Percentiles rank a stretch among this genome's conserved stretches.
These are phyloP conservation scores for Struthidea cinerea DNA, from an alignment of 2,113 vertebrate genomes.

Conservation along the genomic window DNA sequence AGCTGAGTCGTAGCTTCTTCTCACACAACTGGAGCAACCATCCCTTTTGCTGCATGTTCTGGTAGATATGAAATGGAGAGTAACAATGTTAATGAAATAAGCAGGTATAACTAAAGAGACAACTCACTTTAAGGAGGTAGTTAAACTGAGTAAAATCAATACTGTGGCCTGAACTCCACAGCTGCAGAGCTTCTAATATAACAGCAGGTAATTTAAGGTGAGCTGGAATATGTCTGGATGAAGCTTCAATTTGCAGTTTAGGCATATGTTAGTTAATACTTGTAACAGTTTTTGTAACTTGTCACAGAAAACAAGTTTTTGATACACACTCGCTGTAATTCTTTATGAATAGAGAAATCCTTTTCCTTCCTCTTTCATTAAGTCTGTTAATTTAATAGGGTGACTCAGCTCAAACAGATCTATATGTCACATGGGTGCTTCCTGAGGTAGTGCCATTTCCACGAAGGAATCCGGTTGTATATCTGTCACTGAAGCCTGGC, in stretches of 20 bases:
- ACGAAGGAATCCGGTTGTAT: not conserved
- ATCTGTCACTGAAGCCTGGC: not conserved
- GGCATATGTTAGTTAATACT: not conserved
- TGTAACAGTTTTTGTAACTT: not conserved
- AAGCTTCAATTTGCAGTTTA: not conserved
- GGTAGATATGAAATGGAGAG: not conserved
- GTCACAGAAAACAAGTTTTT: not conserved
- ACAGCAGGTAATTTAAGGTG: not conserved
- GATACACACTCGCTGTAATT: not conserved
- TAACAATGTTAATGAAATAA: not conserved
- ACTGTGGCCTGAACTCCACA: not conserved
- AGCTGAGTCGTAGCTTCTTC: not conserved
- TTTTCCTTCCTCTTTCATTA: not conserved
- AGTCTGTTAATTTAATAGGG: slow-evolving; percentile 46
- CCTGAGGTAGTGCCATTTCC: slow-evolving; percentile 46
- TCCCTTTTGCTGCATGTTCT: not conserved
- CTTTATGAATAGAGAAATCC: not conserved
- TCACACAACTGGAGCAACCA: not conserved
- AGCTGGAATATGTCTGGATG: not conserved
- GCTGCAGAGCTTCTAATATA: not conserved
- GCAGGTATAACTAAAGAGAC: not conserved
- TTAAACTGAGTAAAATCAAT: not conserved
- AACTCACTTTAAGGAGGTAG: not conserved
- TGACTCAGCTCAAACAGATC: slow-evolving; percentile 29
- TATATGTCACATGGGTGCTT: slow-evolving; percentile 61